Evolutionary conservation across 2,797 vertebrate species (phyloP), one percentile per base, ranked within the genome.

Genomic region (Syngnathus rostellatus): DNA sequence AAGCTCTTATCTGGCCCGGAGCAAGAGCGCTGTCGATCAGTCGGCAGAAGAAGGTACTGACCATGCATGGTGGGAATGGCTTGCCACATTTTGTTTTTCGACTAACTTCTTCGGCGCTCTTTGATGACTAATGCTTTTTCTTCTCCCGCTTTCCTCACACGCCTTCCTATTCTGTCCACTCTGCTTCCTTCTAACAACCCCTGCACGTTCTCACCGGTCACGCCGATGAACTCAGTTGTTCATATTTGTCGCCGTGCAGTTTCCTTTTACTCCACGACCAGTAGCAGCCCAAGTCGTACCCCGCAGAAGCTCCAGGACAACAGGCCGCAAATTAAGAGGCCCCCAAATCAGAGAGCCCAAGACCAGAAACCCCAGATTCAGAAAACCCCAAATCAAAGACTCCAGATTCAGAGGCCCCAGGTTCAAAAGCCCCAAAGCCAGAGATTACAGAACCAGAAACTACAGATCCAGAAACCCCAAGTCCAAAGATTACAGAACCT

Each of bases 241-340:
- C 94, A 94, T 90, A 81, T 98, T 93, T 99, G 97, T 95, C 96
- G 91, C 83, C 95, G 94, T 92, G 95, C 96, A 99, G 97, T 90
- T 88, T 98, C 95, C 90, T 96, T 90, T 90, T 95, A 95, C 90
- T 92, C 93, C 88, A 90, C 77, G 72, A 66, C 72, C 59, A 57
- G 39, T 40, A 61, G 46, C 70, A 62, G 45, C 63, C 41, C 68
- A 62, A 65, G 23, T 66, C 64, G 68, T 69, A 66, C 70, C 59
- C 67, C 79, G 72, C 86, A 64, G 66, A 89, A 86, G 78, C 53
- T 73, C 59, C 72, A 66, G 51, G 66, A 63, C 54, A 69, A 62
- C 65, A 76, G 76, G 68, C 51, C 72, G 11, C 21, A 45, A 7
- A 25, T 43, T 6, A 40, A 43, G 60, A 62, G 40, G n/a, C 21